Conservation (phyloP, 2,113 vertebrate genomes). For the Saccopteryx bilineata region DNA sequence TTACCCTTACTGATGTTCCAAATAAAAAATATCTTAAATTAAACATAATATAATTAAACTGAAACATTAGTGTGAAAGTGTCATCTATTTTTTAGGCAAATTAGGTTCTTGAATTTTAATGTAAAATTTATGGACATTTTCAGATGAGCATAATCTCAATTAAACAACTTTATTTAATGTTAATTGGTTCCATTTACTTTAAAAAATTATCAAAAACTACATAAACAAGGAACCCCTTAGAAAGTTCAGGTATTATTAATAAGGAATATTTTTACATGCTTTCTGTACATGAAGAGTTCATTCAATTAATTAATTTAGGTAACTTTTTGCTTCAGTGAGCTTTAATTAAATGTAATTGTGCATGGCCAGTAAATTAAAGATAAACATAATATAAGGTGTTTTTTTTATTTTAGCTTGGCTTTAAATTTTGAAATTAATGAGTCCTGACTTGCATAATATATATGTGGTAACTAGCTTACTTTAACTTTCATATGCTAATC, state of each 20-base stretch:
- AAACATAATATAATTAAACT: constrained; percentile 14
- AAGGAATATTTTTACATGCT: not conserved
- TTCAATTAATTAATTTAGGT: constrained; percentile 65
- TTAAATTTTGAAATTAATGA: constrained; percentile 48
- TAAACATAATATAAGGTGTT: constrained; percentile 51
- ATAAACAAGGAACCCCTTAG: not conserved
- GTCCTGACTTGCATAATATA: not conserved
- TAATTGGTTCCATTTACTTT: not conserved
- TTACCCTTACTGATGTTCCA: not conserved
- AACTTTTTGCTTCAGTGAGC: constrained; percentile 66
- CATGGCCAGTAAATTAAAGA: constrained; percentile 64
- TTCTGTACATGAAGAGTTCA: constrained; percentile 20
- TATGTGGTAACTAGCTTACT: constrained; percentile 34
- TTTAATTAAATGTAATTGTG: constrained; percentile 73
- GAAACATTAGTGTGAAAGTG: not conserved
- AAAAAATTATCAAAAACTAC: constrained; percentile 28
- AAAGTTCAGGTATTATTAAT: not conserved
- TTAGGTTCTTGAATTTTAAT: not conserved
- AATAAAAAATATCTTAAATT: not conserved
- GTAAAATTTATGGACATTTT: constrained; percentile 10
- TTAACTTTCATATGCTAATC: not conserved
- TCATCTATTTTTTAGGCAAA: not conserved
- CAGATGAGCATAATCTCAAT: not conserved
- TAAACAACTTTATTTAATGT: constrained; percentile 14
- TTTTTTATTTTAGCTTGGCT: not conserved